Percentiles rank a stretch among this genome's conserved stretches.
phyloP scores from a whole-genome alignment of 2,113 vertebrate species.

The Oreochromis aureus region DNA sequence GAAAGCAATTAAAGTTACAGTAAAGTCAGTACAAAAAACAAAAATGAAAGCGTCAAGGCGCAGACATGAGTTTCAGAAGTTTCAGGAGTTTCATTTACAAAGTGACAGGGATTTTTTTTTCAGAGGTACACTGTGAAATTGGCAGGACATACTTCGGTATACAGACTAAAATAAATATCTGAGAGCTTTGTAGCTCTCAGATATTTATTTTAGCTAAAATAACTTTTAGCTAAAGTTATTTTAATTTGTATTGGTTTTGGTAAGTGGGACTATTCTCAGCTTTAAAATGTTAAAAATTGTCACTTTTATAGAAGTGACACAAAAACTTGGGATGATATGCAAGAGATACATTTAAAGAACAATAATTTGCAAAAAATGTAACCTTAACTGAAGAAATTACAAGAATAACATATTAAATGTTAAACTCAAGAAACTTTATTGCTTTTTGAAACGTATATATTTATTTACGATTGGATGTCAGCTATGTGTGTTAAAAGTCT shows the following conservation, averaged over 20 bases:
- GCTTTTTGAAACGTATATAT: neutral
- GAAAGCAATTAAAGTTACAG: neutral
- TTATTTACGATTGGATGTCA: neutral
- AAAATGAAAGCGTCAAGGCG: neutral
- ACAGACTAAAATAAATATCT: neutral
- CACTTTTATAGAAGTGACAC: neutral
- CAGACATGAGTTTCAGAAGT: neutral
- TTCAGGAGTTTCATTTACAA: neutral
- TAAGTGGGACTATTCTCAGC: neutral
- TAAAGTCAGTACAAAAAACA: neutral
- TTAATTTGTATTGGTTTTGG: neutral
- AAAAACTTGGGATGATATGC: neutral
- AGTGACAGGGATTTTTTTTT: neutral
- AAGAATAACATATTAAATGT: neutral
- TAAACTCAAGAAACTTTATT: neutral
- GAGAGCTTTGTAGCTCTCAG: neutral
- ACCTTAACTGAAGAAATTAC: neutral
- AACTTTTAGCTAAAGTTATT: neutral
- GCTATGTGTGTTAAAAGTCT: neutral
- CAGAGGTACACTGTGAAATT: neutral
- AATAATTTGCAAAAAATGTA: neutral
- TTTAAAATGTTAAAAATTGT: neutral
- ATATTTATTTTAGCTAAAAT: too few relatives aligned
- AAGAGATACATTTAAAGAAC: neutral
- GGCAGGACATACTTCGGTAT: neutral